Evolutionary conservation across 1,140 invertebrate species (phyloP), one percentile per base, ranked within the genome.

Genomic region (Danaus plexippus): DNA sequence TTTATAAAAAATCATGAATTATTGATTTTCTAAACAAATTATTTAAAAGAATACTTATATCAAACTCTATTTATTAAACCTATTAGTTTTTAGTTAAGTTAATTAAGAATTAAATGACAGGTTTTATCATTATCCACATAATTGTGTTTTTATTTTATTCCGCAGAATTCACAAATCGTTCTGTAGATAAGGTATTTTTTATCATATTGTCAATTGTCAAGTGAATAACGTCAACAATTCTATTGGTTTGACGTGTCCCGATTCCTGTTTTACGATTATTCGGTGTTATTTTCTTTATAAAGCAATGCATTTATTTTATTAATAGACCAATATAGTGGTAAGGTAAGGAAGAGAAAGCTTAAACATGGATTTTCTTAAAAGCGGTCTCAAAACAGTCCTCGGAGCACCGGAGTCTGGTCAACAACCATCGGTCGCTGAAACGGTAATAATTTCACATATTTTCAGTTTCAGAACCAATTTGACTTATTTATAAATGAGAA

Each of bases 341-440:
- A 46, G 5, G 22, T 32, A 57, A 47, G 50, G 47, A 52, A 22
- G 45, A 13, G 52, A n/a, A 52, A 8, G 18, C 43, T 49, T 1
- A 40, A 43, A 11, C 50, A 96, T 96, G 94, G 94, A 96, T 81
- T 96, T 93, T 80, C 91, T 97, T 58, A 94, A 94, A 88, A 95
- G 94, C 80, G 92, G 95, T 57, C 87, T 96, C 47, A 96, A 96
- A 85, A 94, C 94, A n/a, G 95, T 97, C 61, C 88, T 98, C 40
- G 95, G 95, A n/a, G 84, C 92, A 48, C 92, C 91, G 11, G 91
- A 93, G 66, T 90, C 92, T 46, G 93, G 90, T 56, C 90, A 90
- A 63, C 91, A 92, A 71, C 92, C 93, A 42, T 91, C 93, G 45
- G 92, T 91, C 43, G 94, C 94, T 54, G 96, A 98, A 89, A 97